Base-by-base conservation (phyloP, 2,888 invertebrate genomes). In the Frankliniella intonsa region DNA sequence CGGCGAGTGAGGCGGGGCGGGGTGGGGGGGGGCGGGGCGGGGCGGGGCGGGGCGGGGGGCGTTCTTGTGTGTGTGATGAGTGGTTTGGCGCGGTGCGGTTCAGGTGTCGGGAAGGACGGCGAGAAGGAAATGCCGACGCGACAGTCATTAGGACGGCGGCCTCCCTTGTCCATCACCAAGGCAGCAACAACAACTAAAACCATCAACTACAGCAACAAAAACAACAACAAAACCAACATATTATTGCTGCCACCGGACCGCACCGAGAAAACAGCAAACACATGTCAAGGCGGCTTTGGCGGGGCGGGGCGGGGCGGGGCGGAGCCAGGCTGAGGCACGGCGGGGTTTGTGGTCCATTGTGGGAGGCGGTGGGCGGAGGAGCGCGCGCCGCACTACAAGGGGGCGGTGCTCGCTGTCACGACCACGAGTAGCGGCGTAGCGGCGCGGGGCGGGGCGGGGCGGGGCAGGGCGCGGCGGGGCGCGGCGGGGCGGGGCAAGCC, bases 301-400 rank as follows among this genome's bases (percentile, higher is more conserved):
- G 38, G 55, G 12, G 55, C 12, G 55, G 55, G 55, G 55, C 62
- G 62, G 62, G 62, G 62, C 62, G 62, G 62, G 7, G 55, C 55
- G 55, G 55, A 55, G 55, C 55, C 14, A 17, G 55, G 14, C 62
- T 7, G 62, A 62, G 19, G n/a, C 62, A n/a, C 62, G 62, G 55
- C 12, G 55, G 55, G 55, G 55, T 69, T 22, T 22, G 69, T 11
- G 69, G 11, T 22, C 69, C 69, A 69, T 69, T 69, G 69, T 69
- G n/a, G 69, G 22, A 69, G 69, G 69, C 69, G 69, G 69, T n/a
- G 69, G 69, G 69, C 69, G 69, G 69, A 69, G 69, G 62, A 62
- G 62, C 62, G 12, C n/a, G 19, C 19, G 62, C 62, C 69, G 69
- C 69, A 69, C 69, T 69, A 69, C 69, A 22, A 69, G 69, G 22